Evolutionary conservation across 2,797 vertebrate species (phyloP), one percentile per base, ranked within the genome.

Genomic region (Dendrocincla tyrannina): DNA sequence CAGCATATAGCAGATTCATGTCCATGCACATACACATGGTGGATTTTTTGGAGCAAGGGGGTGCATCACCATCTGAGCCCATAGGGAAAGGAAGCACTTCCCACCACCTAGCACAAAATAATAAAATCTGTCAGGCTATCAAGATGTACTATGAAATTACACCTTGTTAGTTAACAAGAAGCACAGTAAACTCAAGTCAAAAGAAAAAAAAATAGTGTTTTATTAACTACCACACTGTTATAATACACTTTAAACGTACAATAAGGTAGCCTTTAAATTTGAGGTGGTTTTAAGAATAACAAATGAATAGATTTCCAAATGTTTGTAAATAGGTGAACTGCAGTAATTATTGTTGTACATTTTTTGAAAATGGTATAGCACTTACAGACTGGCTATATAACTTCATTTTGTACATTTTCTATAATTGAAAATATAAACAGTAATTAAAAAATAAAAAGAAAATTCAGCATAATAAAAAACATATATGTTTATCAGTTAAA

Each of bases 151-250:
- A 89, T 9, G 44, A 89, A 91, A 97, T 33, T 30, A 95, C 24
- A 88, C 28, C 28, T 86, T 42, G 50, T 90, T 66, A 85, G 87
- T 89, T 91, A 97, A 96, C 64, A 96, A 97, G 95, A 96, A 98
- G 90, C 94, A 98, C 97, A 97, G 98, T 97, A 97, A 97, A 97
- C 96, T 91, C 97, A 98, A 81, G 94, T 98, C 97, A 97, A 98
- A 98, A 98, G 98, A 98, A 97, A 98, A 98, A 95, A 97, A 98
- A 98, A 98, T 98, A 98, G 98, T 98, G 98, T 98, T 98, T 98
- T 98, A 98, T 98, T 98, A 98, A 98, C 98, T 97, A 98, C 98
- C 98, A 98, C 98, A 98, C 97, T 98, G 98, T 98, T 98, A 98
- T 98, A 98, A 98, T 98, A 98, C 98, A 98, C 98, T 98, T 98